phyloP scores from a whole-genome alignment of 2,113 vertebrate genomes.

The Microtus pennsylvanicus region DNA sequence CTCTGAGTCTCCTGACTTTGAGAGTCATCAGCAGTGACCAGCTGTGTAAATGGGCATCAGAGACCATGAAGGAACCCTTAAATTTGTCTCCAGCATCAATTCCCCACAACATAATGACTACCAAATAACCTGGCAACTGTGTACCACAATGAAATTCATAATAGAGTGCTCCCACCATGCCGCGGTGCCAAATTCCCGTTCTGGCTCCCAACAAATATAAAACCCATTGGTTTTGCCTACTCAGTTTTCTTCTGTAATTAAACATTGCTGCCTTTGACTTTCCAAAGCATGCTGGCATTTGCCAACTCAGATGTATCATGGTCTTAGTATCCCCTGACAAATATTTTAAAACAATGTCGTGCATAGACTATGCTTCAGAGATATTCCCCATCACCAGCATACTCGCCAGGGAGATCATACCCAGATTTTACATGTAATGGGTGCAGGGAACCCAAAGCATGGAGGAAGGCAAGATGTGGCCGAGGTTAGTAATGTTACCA shows the following conservation, averaged over 20 bases:
- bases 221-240: not conserved
- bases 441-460: not conserved
- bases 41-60: not conserved
- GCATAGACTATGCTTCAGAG: not conserved
- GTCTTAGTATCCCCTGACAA: not conserved
- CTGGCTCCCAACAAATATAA: slow-evolving; percentile 10
- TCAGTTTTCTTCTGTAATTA: slow-evolving; percentile 1
- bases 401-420: not conserved
- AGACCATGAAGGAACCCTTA: not conserved
- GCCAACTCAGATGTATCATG: not conserved
- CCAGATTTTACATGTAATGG: not conserved
- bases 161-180: not conserved
- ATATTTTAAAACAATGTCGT: not conserved
- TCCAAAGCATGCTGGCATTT: slow-evolving; percentile 14
- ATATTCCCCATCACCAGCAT: not conserved
- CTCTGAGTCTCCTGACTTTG: not conserved
- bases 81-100: not conserved
- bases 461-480: not conserved
- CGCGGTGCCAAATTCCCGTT: not conserved
- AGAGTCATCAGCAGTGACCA: not conserved
- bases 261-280: slow-evolving; percentile 29
- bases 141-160: not conserved
- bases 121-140: not conserved
- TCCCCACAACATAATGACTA: not conserved
- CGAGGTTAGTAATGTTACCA: not conserved